Percentiles rank a stretch among this genome's conserved stretches.
phyloP scores from a whole-genome alignment of 2,113 vertebrate species.

The Rhombomys opimus region DNA sequence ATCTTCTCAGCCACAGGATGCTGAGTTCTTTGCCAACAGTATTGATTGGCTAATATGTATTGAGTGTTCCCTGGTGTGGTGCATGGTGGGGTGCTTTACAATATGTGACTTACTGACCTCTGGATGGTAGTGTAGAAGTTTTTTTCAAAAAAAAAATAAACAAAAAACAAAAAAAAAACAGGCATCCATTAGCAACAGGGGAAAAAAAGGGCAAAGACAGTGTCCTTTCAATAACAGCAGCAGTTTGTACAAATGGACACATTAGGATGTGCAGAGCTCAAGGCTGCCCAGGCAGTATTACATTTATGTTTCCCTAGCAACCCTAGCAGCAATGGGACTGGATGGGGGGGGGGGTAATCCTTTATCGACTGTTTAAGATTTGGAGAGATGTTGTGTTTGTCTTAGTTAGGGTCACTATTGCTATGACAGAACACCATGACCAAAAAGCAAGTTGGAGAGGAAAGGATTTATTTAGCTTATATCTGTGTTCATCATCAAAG shows the following conservation, averaged over 20 bases:
- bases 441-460: not conserved
- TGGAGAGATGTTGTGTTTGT: not conserved
- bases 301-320: not conserved
- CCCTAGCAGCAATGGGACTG: not conserved
- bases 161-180: not conserved
- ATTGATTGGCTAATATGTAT: slow-evolving; percentile 40
- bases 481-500: not conserved
- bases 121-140: not conserved
- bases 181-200: not conserved
- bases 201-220: not conserved
- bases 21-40: slow-evolving; percentile 5
- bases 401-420: not conserved
- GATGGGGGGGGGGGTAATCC: not conserved
- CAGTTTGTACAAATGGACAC: not conserved
- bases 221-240: not conserved
- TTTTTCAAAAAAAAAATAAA: slow-evolving; percentile 3
- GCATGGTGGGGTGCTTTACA: not conserved
- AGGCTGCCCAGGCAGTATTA: not conserved
- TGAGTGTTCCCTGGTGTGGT: not conserved
- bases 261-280: not conserved
- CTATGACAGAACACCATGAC: not conserved
- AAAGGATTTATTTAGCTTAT: not conserved
- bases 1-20: not conserved
- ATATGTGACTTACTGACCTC: not conserved
- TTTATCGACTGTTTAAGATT: not conserved